Evolutionary conservation across 2,888 invertebrate genomes (phyloP).

Genomic region (Dasypogon diadema): DNA sequence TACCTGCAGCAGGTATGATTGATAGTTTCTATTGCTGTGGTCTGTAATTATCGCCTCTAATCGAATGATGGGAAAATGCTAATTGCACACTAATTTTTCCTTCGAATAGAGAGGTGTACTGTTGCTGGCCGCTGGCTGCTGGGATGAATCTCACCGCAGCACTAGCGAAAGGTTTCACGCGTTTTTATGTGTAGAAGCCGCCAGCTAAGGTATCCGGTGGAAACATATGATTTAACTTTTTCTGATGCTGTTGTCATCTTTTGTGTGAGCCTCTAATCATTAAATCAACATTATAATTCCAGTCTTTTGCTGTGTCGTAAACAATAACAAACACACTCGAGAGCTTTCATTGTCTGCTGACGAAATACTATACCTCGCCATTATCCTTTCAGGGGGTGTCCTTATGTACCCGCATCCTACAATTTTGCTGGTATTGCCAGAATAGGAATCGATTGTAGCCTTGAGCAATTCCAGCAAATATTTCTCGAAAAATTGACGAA

Average conservation of each 20-base stretch:
- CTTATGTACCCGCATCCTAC: background rate
- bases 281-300: background rate
- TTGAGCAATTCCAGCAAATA: background rate
- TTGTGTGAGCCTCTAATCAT: background rate
- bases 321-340: background rate
- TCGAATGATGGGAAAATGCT: slow-evolving; percentile 7
- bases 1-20: background rate
- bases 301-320: background rate
- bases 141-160: background rate
- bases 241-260: background rate
- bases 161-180: background rate
- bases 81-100: background rate
- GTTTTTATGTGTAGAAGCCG: background rate
- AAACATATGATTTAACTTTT: background rate
- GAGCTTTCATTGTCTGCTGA: background rate
- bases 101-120: background rate
- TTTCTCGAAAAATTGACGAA: background rate
- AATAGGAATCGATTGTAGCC: slow-evolving; percentile 29
- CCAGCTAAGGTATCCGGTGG: background rate
- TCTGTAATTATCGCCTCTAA: background rate
- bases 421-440: background rate
- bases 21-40: background rate
- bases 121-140: too few species aligned
- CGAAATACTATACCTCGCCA: background rate
- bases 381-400: slow-evolving; percentile 2